Evolutionary conservation across 2,113 vertebrate genomes (phyloP).

Genomic region (Tetrao urogallus): DNA sequence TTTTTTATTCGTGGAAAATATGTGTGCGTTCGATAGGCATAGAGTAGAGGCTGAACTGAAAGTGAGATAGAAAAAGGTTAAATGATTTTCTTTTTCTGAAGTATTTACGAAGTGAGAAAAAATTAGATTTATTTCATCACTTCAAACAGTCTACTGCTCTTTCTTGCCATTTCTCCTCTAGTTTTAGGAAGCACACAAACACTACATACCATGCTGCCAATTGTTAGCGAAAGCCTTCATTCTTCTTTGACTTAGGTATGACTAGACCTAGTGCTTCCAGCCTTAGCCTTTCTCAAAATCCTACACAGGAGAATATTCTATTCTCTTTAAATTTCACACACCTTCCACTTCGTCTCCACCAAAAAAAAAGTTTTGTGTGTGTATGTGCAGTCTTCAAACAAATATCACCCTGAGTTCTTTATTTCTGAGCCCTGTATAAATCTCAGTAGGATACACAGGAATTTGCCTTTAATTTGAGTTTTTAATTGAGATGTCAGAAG

Average conservation of each 20-base stretch:
- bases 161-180: not conserved
- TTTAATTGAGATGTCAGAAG: conserved; percentile 44
- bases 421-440: conserved; percentile 5
- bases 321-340: conserved; percentile 2
- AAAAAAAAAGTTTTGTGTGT: not conserved
- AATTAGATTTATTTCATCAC: not conserved
- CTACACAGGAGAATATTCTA: not conserved
- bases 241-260: not conserved
- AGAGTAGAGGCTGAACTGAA: not conserved
- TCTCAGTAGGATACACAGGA: conserved; percentile 19
- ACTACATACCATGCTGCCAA: not conserved
- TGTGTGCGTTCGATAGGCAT: not conserved
- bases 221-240: not conserved
- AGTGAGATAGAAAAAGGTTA: not conserved
- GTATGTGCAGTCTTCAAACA: conserved; percentile 22
- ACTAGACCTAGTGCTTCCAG: not conserved
- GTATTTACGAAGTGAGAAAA: not conserved
- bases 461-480: conserved; percentile 50
- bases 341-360: not conserved
- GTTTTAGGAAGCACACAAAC: not conserved
- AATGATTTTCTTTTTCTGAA: not conserved
- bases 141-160: not conserved
- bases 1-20: conserved; percentile 42
- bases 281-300: not conserved
- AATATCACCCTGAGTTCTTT: conserved; percentile 23